phyloP scores from a whole-genome alignment of 2,797 vertebrate species.

The Parambassis ranga region DNA sequence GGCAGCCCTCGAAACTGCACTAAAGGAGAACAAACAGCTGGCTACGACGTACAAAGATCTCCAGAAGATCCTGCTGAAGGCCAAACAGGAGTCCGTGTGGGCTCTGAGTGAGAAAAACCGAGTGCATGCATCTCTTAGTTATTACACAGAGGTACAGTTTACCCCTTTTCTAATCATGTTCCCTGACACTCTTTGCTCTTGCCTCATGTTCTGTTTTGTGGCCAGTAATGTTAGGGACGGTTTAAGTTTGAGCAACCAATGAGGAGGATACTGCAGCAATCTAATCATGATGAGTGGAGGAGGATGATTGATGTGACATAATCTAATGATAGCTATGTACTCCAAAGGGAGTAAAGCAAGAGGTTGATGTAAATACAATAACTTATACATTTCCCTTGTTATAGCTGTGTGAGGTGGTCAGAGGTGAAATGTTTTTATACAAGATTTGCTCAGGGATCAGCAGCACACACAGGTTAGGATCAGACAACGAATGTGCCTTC shows the following conservation, averaged over 20 bases:
- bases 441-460: conserved; percentile 35
- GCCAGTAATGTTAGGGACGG: conserved; percentile 56
- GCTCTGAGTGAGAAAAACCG: conserved; percentile 65
- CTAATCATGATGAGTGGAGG: conserved; percentile 77
- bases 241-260: conserved; percentile 66
- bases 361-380: conserved; percentile 61
- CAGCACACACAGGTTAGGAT: conserved; percentile 37
- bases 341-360: conserved; percentile 62
- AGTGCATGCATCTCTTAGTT: conserved; percentile 58
- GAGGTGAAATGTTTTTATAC: conserved; percentile 50
- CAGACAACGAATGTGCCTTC: conserved; percentile 26
- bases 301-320: conserved; percentile 77
- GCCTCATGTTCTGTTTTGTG: conserved; percentile 10
- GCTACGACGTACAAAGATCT: conserved; percentile 75
- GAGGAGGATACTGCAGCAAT: conserved; percentile 73
- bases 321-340: conserved; percentile 71
- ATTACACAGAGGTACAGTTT: conserved; percentile 79
- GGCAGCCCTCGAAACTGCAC: conserved; percentile 63
- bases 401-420: conserved; percentile 38
- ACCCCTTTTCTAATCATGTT: not conserved
- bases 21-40: conserved; percentile 80
- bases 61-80: conserved; percentile 66
- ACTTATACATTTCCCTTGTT: conserved; percentile 46
- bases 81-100: conserved; percentile 69
- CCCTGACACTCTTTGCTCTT: too few relatives aligned